Conservation (phyloP, 2,797 vertebrate species). For the Staurois parvus region DNA sequence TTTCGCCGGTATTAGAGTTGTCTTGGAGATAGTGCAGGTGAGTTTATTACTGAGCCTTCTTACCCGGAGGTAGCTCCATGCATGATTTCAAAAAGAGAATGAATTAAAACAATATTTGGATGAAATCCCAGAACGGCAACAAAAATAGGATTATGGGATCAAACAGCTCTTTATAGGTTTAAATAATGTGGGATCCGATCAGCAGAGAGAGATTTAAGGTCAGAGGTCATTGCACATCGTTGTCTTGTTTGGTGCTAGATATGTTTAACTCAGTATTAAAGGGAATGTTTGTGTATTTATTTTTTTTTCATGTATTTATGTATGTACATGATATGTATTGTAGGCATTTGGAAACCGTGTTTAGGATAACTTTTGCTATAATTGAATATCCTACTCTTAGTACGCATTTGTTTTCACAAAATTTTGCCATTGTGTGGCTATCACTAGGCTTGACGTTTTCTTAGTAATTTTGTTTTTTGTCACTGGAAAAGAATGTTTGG, state of each 20-base stretch:
- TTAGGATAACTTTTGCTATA: no score
- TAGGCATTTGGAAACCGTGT: no score
- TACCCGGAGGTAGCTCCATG: conserved; percentile 56
- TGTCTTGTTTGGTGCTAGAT: background rate
- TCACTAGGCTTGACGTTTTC: no score
- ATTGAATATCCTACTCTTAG: no score
- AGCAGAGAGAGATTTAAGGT: conserved; percentile 28
- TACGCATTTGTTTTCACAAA: no score
- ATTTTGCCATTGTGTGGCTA: no score
- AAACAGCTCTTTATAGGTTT: conserved; percentile 22
- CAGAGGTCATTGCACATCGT: conserved; percentile 16
- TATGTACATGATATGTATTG: no score
- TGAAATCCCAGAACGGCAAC: conserved; percentile 53
- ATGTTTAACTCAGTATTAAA: no score
- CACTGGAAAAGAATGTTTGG: no score
- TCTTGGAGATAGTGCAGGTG: conserved; percentile 55
- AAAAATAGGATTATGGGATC: conserved; percentile 59
- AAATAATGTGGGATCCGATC: conserved; percentile 2
- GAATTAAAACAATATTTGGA: conserved; percentile 61
- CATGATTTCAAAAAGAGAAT: conserved; percentile 58
- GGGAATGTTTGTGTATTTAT: no score
- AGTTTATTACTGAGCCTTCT: conserved; percentile 42
- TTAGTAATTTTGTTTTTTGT: no score
- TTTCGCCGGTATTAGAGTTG: conserved; percentile 54
- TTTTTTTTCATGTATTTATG: no score